Percentiles rank a stretch among this genome's conserved stretches.
Evolutionary conservation across 1,140 invertebrate species (phyloP).

Genomic region (Diachasma alloeum): DNA sequence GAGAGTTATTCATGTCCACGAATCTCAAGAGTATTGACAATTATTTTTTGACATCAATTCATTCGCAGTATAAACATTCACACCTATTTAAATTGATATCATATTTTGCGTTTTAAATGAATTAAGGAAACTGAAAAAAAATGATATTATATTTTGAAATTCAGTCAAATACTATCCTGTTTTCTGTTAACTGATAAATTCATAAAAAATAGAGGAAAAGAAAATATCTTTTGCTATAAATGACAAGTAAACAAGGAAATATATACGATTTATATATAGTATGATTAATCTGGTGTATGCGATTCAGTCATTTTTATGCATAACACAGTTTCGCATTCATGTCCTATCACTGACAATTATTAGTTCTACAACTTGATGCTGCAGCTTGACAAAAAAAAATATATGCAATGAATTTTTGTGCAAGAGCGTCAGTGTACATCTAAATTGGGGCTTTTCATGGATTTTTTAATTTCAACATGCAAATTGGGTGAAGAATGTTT

Average conservation of each 20-base stretch:
- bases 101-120: neutral
- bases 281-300: neutral
- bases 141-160: neutral
- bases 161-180: conserved; percentile 3
- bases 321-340: neutral
- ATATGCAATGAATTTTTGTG: neutral
- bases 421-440: neutral
- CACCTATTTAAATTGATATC: neutral
- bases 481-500: too few species aligned
- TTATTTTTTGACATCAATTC: neutral
- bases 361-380: neutral
- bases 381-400: neutral
- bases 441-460: too few species aligned
- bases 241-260: neutral
- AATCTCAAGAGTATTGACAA: neutral
- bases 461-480: too few species aligned
- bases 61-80: neutral
- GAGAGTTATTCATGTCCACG: neutral
- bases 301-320: neutral
- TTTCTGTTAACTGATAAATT: neutral
- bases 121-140: neutral
- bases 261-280: neutral
- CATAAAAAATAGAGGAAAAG: neutral
- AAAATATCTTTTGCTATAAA: neutral
- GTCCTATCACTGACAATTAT: neutral